Evolutionary conservation across 2,797 vertebrate species (phyloP).

Genomic region (Clangula hyemalis): DNA sequence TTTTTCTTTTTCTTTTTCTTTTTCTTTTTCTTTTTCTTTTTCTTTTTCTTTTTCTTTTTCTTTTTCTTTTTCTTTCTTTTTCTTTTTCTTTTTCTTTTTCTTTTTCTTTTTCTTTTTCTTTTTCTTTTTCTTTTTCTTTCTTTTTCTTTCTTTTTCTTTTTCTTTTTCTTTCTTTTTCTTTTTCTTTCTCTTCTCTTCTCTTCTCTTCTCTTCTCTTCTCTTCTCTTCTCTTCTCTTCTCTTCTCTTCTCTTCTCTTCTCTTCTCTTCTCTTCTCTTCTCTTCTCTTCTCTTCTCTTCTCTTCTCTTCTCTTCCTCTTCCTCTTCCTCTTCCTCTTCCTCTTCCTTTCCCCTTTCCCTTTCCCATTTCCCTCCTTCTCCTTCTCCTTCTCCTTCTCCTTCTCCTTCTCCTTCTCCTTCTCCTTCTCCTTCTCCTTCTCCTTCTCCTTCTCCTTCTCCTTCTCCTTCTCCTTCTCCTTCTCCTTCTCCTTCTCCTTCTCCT

Average conservation of each 20-base stretch:
- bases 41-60: background rate
- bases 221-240: too few species aligned
- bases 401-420: background rate
- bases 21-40: background rate
- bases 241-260: too few species aligned
- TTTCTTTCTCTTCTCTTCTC: background rate
- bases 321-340: background rate
- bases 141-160: rapidly evolving
- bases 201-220: too few species aligned
- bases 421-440: background rate
- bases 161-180: background rate
- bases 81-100: background rate
- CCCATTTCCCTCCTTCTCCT: background rate
- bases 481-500: background rate
- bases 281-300: background rate
- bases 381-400: background rate
- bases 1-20: background rate
- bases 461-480: background rate
- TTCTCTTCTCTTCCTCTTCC: background rate
- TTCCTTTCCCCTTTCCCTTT: rapidly evolving
- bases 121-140: background rate
- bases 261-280: too few species aligned
- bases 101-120: background rate
- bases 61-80: background rate
- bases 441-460: rapidly evolving